phyloP scores from a whole-genome alignment of 2,797 vertebrate species.

The Pelodytes ibericus region DNA sequence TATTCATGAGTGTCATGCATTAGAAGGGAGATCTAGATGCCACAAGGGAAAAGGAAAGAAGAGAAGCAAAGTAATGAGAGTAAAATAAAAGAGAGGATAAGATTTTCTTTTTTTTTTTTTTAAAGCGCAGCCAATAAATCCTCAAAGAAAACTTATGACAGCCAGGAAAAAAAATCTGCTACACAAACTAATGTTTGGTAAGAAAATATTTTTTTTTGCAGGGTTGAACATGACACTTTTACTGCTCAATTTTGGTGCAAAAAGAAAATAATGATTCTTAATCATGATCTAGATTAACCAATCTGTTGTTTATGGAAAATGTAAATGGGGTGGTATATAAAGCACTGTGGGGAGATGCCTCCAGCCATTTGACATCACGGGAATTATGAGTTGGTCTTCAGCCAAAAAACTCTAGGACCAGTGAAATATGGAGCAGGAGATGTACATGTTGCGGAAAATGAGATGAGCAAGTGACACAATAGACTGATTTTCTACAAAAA shows the following conservation, averaged over 20 bases:
- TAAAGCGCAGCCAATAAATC: neutral
- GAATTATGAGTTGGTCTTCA: too few species aligned
- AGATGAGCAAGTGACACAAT: too few species aligned
- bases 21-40: neutral
- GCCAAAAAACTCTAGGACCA: too few species aligned
- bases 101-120: too few species aligned
- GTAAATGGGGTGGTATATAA: neutral
- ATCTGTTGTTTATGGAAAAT: neutral
- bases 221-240: neutral
- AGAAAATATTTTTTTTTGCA: neutral
- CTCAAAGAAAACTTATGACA: neutral
- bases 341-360: neutral
- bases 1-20: neutral
- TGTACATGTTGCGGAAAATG: too few species aligned
- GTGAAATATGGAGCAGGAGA: too few species aligned
- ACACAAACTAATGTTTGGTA: neutral
- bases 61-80: neutral
- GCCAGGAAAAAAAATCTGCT: neutral
- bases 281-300: neutral
- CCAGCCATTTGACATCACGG: too few species aligned
- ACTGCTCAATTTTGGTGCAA: neutral
- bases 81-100: neutral
- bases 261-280: neutral
- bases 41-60: neutral
- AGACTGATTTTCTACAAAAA: too few species aligned